phyloP scores from a whole-genome alignment of 2,113 vertebrate genomes.

The Oriolus oriolus region DNA sequence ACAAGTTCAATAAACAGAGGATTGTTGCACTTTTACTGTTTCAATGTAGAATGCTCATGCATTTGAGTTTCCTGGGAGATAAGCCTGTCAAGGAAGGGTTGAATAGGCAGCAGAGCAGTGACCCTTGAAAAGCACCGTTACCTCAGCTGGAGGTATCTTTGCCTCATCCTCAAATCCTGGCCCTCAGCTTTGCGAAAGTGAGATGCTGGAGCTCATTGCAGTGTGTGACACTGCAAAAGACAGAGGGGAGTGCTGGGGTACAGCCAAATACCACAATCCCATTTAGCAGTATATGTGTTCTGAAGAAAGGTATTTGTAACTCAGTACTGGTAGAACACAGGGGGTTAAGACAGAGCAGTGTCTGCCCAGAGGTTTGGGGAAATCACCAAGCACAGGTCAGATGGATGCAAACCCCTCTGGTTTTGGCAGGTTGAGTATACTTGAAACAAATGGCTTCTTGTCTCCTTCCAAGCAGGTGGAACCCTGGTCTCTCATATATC shows the following conservation, averaged over 20 bases:
- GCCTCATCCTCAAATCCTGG: background rate
- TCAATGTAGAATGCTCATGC: background rate
- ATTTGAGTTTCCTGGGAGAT: background rate
- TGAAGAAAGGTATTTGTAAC: background rate
- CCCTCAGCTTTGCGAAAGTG: background rate
- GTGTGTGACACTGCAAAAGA: background rate
- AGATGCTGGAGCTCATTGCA: background rate
- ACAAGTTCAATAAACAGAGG: background rate
- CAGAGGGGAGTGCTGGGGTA: background rate
- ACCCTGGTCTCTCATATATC: background rate
- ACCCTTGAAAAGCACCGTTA: background rate
- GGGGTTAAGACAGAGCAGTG: background rate
- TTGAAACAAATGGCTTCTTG: background rate
- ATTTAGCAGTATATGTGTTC: background rate
- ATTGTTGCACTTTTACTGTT: background rate
- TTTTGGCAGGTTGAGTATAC: background rate
- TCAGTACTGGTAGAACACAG: background rate
- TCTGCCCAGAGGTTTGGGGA: background rate
- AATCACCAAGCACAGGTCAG: fast-evolving
- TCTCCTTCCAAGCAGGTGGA: background rate
- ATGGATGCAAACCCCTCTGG: background rate
- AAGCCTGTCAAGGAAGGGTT: background rate
- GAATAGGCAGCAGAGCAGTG: background rate
- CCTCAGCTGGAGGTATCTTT: background rate
- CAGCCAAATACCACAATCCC: background rate